Evolutionary conservation across 2,888 invertebrate genomes (phyloP).

Genomic region (Ectemnius continuus): DNA sequence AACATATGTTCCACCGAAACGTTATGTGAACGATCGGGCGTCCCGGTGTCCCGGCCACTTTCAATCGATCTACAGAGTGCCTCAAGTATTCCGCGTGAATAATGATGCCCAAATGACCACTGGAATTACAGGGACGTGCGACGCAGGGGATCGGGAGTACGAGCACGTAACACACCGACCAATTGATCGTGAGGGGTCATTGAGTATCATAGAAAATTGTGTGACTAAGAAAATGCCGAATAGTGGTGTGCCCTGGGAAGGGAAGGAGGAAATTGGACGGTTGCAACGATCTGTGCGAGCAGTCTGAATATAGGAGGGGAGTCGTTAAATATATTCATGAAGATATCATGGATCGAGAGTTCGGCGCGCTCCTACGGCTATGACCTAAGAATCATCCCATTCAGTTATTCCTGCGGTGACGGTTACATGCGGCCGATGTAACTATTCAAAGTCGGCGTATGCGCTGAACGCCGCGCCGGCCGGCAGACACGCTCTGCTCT

Average conservation of each 20-base stretch:
- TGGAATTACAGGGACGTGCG: conserved; percentile 12
- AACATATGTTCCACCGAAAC: not conserved
- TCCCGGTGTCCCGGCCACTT: not conserved
- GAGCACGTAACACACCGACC: conserved; percentile 5
- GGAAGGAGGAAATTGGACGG: too few relatives aligned
- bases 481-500: not conserved
- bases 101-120: not conserved
- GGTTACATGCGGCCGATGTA: not conserved
- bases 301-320: too few relatives aligned
- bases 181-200: conserved; percentile 34
- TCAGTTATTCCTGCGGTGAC: not conserved
- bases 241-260: too few relatives aligned
- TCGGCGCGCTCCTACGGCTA: not conserved
- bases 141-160: not conserved
- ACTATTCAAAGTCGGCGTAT: not conserved
- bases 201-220: conserved; percentile 44
- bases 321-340: too few relatives aligned
- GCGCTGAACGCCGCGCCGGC: too few relatives aligned
- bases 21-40: not conserved
- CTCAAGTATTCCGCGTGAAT: not conserved
- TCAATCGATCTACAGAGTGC: conserved; percentile 2
- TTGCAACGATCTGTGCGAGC: too few relatives aligned
- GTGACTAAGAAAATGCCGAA: conserved; percentile 26
- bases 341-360: not conserved
- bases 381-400: conserved; percentile 6